Percentiles rank a stretch among this genome's conserved stretches.
Conservation (phyloP, 1,140 invertebrate genomes). For the Drosophila repletoides region DNA sequence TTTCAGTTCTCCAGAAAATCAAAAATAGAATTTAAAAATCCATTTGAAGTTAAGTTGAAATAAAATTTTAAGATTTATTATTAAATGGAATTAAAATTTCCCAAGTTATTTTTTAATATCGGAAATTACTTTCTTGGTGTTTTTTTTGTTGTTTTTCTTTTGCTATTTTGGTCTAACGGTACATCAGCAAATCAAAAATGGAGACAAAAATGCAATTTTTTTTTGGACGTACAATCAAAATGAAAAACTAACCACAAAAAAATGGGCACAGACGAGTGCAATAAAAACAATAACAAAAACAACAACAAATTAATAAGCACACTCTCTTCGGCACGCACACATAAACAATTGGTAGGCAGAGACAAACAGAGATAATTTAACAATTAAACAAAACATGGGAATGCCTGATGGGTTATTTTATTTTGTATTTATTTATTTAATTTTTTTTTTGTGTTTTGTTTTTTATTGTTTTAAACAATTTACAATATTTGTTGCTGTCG, state of each 20-base stretch:
- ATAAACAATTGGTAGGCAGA: not conserved
- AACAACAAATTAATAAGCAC: constrained; percentile 36
- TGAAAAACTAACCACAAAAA: constrained; percentile 37
- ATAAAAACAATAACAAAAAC: constrained; percentile 6
- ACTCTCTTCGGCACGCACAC: constrained; percentile 28
- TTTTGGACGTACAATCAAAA: constrained; percentile 28
- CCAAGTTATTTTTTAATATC: not conserved
- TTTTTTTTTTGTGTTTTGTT: no score
- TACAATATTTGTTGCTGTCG: constrained; percentile 35
- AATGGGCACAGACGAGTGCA: constrained; percentile 34
- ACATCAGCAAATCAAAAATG: constrained; percentile 24
- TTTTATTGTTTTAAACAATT: constrained; percentile 47
- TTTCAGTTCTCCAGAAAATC: no score
- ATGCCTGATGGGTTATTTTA: constrained; percentile 33
- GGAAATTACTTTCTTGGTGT: not conserved
- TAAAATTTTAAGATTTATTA: not conserved
- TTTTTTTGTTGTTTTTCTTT: not conserved
- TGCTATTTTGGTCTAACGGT: constrained; percentile 22
- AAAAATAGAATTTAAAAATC: no score
- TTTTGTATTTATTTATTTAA: no score
- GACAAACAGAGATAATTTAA: constrained; percentile 27
- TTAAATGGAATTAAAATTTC: not conserved
- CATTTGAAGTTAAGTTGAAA: no score
- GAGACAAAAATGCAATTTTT: constrained; percentile 26
- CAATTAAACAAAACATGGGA: constrained; percentile 46